Evolutionary conservation across 2,888 invertebrate genomes (phyloP).

Genomic region (Crossocerus cetratus): DNA sequence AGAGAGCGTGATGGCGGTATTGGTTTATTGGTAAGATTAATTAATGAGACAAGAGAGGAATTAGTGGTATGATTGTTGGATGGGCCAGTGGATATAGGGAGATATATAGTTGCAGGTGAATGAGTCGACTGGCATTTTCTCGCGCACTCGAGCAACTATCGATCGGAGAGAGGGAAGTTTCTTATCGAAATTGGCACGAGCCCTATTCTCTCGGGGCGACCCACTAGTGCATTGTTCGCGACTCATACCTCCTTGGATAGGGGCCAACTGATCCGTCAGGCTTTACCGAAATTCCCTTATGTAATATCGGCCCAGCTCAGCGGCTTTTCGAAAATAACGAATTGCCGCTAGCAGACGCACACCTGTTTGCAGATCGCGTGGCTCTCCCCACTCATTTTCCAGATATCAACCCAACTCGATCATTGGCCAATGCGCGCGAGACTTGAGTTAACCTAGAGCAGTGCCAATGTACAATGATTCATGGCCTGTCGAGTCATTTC

Average conservation of each 20-base stretch:
- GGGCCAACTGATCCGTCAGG: slow-evolving; percentile 45
- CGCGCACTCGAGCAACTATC: slow-evolving; percentile 17
- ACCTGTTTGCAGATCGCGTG: slow-evolving; percentile 40
- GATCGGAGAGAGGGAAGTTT: slow-evolving; percentile 24
- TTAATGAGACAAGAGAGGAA: no score
- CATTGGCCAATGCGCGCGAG: no score
- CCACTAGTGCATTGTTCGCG: slow-evolving; percentile 33
- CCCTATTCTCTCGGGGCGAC: slow-evolving; percentile 35
- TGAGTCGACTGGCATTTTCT: slow-evolving; percentile 1
- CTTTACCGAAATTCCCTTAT: slow-evolving; percentile 37
- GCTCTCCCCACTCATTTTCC: neutral
- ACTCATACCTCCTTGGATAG: slow-evolving; percentile 33
- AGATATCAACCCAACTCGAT: no score
- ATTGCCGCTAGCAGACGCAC: slow-evolving; percentile 24
- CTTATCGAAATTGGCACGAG: slow-evolving; percentile 55
- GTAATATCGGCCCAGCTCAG: slow-evolving; percentile 32
- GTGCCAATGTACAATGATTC: no score
- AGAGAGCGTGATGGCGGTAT: no score
- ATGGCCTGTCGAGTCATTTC: no score
- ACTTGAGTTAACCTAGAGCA: no score
- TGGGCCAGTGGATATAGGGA: no score
- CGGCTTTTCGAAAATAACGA: slow-evolving; percentile 50
- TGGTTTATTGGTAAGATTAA: no score
- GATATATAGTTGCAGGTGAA: no score
- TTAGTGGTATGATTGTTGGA: no score